phyloP scores from a whole-genome alignment of 2,113 vertebrate species.

The Nothocercus nigrocapillus region DNA sequence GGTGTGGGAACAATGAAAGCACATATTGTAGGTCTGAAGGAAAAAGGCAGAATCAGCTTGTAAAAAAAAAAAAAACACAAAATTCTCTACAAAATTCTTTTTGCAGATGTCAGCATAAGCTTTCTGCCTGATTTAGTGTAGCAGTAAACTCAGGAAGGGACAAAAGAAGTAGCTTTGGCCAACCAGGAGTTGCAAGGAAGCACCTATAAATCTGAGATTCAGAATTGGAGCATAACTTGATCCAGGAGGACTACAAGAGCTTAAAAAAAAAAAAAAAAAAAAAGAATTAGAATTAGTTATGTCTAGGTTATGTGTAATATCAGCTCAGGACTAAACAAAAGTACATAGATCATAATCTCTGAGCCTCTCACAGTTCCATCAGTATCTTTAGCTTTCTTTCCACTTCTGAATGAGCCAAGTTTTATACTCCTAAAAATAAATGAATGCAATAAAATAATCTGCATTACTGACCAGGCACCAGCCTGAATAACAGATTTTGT shows the following conservation, averaged over 20 bases:
- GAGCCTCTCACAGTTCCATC: neutral
- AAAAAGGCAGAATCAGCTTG: constrained; percentile 75
- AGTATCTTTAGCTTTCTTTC: neutral
- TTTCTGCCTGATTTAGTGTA: constrained; percentile 46
- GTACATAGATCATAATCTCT: neutral
- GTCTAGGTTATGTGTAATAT: neutral
- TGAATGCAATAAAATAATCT: neutral
- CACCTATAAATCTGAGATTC: neutral
- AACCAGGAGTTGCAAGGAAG: neutral
- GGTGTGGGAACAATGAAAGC: constrained; percentile 76
- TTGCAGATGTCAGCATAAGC: constrained; percentile 75
- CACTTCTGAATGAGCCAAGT: neutral
- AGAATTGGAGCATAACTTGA: neutral
- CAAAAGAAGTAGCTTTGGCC: constrained; percentile 26
- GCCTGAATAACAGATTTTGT: neutral
- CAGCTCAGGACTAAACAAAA: neutral
- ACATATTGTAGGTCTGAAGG: constrained; percentile 78
- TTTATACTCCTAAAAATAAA: neutral
- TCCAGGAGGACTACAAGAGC: neutral
- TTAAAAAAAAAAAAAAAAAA: neutral
- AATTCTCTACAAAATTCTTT: constrained; percentile 69
- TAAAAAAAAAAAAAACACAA: constrained; percentile 52
- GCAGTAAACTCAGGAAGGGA: constrained; percentile 48
- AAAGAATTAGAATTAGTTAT: neutral
- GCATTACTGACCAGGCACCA: neutral